Conservation (phyloP, 1,140 invertebrate genomes). For the Pararge aegeria region DNA sequence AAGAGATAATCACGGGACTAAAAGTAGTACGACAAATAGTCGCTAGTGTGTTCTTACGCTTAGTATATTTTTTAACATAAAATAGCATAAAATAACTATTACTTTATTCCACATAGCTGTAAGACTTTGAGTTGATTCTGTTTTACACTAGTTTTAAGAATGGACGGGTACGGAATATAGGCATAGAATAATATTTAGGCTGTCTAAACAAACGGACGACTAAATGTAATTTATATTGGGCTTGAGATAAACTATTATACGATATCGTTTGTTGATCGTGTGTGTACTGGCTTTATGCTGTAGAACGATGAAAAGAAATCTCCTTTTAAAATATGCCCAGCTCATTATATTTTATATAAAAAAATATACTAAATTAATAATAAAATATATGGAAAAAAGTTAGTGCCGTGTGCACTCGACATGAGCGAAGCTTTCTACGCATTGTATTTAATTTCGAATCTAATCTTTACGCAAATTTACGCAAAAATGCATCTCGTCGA, state of each 20-base stretch:
- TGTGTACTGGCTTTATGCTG: slow-evolving; percentile 21
- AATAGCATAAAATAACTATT: slow-evolving; percentile 36
- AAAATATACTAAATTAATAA: slow-evolving; percentile 14
- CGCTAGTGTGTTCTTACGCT: slow-evolving; percentile 19
- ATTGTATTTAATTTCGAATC: too few species aligned
- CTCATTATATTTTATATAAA: slow-evolving; percentile 18
- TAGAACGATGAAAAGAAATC: slow-evolving; percentile 33
- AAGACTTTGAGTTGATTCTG: slow-evolving; percentile 56
- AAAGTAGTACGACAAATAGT: neutral
- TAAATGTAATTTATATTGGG: neutral
- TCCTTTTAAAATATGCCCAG: slow-evolving; percentile 60
- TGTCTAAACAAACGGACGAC: slow-evolving; percentile 1
- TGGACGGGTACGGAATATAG: slow-evolving; percentile 48
- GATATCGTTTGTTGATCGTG: neutral
- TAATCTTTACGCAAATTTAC: too few species aligned
- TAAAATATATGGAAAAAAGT: slow-evolving; percentile 24
- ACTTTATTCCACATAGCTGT: slow-evolving; percentile 71
- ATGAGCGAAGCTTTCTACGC: too few species aligned
- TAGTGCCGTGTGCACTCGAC: too few species aligned
- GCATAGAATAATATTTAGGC: slow-evolving; percentile 34
- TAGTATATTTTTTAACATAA: slow-evolving; percentile 45
- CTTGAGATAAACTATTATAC: neutral
- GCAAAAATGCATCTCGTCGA: too few species aligned
- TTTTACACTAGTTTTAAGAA: slow-evolving; percentile 51
- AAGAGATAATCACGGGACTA: too few species aligned